Conservation (phyloP, 2,888 invertebrate genomes). For the Anthoptus insignis region DNA sequence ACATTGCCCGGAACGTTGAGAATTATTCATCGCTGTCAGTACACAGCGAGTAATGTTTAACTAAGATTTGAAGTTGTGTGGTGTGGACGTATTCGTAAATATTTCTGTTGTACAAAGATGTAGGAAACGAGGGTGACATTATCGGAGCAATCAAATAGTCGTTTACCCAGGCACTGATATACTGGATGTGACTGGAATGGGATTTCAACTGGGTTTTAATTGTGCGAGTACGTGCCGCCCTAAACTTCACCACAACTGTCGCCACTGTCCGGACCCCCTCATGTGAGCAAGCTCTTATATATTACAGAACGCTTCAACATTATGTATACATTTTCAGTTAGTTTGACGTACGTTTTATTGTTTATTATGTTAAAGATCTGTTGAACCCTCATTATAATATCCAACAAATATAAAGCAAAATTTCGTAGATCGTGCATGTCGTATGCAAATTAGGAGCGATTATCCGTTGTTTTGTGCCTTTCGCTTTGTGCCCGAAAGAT, state of each 20-base stretch:
- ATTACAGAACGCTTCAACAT: too few relatives aligned
- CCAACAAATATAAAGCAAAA: too few relatives aligned
- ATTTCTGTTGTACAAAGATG: slow-evolving; percentile 27
- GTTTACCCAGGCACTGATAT: slow-evolving; percentile 52
- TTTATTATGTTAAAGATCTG: too few relatives aligned
- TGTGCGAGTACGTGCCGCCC: slow-evolving; percentile 1
- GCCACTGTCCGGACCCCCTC: too few relatives aligned
- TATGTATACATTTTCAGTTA: too few relatives aligned
- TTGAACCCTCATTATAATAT: too few relatives aligned
- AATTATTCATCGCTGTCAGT: background rate
- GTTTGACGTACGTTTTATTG: too few relatives aligned
- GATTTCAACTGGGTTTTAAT: slow-evolving; percentile 39
- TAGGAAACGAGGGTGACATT: slow-evolving; percentile 55
- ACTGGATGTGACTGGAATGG: slow-evolving; percentile 34
- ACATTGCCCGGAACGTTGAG: slow-evolving; percentile 18
- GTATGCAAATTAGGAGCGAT: slow-evolving; percentile 24
- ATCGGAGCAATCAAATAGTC: slow-evolving; percentile 70
- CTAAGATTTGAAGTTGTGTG: background rate
- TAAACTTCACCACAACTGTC: slow-evolving; percentile 28
- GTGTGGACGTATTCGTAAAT: slow-evolving; percentile 5
- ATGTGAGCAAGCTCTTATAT: too few relatives aligned
- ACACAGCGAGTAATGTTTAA: slow-evolving; percentile 16
- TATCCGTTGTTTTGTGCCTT: slow-evolving; percentile 16
- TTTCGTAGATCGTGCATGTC: background rate
- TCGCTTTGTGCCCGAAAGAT: slow-evolving; percentile 28